These are phyloP conservation scores for Lochmaea capreae DNA, from an alignment of 2,888 invertebrate species.

Conservation along the genomic window DNA sequence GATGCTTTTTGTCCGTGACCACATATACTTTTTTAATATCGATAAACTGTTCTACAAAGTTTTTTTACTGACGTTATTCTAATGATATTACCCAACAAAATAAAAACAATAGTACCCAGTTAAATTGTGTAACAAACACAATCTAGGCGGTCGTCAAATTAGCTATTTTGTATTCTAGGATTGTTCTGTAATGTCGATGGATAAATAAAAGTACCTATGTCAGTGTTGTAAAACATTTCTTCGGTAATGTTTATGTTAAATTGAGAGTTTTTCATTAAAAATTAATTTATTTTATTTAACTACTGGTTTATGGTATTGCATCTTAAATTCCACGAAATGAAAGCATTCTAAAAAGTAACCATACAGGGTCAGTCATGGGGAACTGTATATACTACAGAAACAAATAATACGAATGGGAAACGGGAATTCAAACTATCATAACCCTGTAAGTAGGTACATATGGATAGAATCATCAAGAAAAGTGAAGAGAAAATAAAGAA, in stretches of 20 bases:
- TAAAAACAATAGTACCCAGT: slow-evolving; percentile 21
- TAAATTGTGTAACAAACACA: slow-evolving; percentile 12
- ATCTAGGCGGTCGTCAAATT: neutral
- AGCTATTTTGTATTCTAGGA: slow-evolving; percentile 7
- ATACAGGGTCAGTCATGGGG: neutral
- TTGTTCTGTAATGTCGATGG: slow-evolving; percentile 14
- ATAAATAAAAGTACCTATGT: neutral
- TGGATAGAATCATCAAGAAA: too few relatives aligned
- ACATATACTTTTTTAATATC: slow-evolving; percentile 3
- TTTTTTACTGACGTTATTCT: slow-evolving; percentile 9
- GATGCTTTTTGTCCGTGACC: slow-evolving; percentile 11
- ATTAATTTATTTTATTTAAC: neutral
- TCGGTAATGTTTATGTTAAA: neutral
- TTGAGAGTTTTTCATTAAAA: neutral
- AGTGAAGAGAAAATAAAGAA: too few relatives aligned
- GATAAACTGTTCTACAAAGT: slow-evolving; percentile 18
- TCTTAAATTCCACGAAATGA: neutral
- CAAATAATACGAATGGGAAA: too few relatives aligned
- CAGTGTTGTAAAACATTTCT: neutral
- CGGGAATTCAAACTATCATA: too few relatives aligned
- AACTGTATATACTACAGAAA: too few relatives aligned
- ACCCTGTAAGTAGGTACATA: too few relatives aligned
- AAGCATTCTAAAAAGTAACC: neutral
- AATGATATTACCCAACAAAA: slow-evolving; percentile 16
- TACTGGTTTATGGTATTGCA: neutral